Base-by-base conservation (phyloP, 2,797 vertebrate species). In the Mallotus villosus region DNA sequence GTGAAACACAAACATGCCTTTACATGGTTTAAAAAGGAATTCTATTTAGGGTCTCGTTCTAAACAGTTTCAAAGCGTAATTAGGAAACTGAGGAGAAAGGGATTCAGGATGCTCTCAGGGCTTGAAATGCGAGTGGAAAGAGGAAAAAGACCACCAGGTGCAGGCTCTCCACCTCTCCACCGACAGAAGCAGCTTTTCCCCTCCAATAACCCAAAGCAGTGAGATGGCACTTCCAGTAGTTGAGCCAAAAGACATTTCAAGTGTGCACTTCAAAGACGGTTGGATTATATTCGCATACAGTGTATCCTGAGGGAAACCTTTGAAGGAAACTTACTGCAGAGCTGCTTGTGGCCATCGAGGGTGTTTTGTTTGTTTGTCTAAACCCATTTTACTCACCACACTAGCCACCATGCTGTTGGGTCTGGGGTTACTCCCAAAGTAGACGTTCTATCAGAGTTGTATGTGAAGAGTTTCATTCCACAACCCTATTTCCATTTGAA, bases 191-290 rank as follows among this genome's bases (percentile, higher is more conserved):
- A 81, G 85, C 86, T 85, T 77, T 88, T 90, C 89, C 92, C 90
- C 90, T 79, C 79, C 83, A 78, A 73, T 82, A 80, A 77, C 81
- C 84, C 76, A 74, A 66, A 80, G 82, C 83, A 78, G 71, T 84
- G 87, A 89, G 87, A 88, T 84, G 87, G 81, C 86, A 84, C 91
- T 88, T 84, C 80, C 87, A 68, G 85, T 82, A 72, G 80, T 82
- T 73, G 79, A 89, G 91, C 92, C 92, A 90, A 91, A 91, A 91
- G 88, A 91, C 89, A 92, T 93, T 87, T 91, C 86, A 86, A 93
- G 92, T 90, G 91, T 86, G 90, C 85, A 81, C 86, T 87, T 92
- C 93, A 94, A 87, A 94, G 92, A 84, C 77, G 73, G 82, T 85
- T 74, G 92, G 92, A 94, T 93, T 93, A 93, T 89, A 90, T 90